These are phyloP conservation scores for Lepidocolaptes lacrymiger DNA, from an alignment of 2,797 vertebrate genomes.

Conservation along the genomic window DNA sequence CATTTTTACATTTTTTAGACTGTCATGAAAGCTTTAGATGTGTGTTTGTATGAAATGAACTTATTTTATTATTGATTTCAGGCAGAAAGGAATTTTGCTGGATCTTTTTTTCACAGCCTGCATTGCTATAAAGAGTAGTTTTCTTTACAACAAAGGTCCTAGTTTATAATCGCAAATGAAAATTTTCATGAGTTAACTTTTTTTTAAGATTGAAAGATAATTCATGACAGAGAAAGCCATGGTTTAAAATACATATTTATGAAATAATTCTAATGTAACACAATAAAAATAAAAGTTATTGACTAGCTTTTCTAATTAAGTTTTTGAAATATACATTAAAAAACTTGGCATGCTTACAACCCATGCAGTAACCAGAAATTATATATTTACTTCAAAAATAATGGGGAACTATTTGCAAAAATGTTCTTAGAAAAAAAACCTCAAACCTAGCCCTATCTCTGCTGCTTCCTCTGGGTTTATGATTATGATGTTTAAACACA, in stretches of 20 bases:
- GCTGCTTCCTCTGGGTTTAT: neutral
- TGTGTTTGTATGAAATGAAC: constrained; percentile 75
- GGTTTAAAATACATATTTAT: neutral
- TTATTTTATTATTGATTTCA: constrained; percentile 73
- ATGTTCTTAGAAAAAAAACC: neutral
- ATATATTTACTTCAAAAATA: neutral
- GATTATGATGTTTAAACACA: neutral
- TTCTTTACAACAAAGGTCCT: neutral
- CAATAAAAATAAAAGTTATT: neutral
- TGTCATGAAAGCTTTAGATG: constrained; percentile 68
- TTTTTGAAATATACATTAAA: neutral
- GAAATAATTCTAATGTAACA: neutral
- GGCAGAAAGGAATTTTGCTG: constrained; percentile 40
- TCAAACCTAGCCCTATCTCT: neutral
- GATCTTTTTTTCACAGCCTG: constrained; percentile 5
- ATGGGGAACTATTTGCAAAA: neutral
- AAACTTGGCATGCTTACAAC: neutral
- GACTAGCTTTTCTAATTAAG: neutral
- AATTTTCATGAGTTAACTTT: neutral
- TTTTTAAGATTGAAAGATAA: neutral
- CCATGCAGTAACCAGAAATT: neutral
- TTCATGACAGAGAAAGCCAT: neutral
- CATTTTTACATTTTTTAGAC: constrained; percentile 76
- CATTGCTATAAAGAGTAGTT: neutral
- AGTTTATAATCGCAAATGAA: constrained; percentile 16